Percentiles rank a stretch among this genome's conserved stretches.
Evolutionary conservation across 2,888 invertebrate species (phyloP).

Genomic region (Prenolepis imparis): DNA sequence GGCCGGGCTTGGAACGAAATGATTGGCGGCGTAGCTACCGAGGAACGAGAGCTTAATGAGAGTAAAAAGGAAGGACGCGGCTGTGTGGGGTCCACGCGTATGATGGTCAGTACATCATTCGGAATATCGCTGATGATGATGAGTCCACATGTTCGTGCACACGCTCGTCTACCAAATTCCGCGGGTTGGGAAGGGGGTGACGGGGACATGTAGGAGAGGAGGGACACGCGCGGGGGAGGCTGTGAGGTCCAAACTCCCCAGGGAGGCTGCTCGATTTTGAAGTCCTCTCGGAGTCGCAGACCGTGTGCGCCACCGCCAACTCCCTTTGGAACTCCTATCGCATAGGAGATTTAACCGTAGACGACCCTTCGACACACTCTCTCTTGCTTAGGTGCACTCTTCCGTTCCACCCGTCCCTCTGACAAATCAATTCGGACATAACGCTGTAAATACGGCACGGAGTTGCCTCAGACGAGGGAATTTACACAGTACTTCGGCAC

Average conservation of each 20-base stretch:
- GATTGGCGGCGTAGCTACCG: conserved; percentile 50
- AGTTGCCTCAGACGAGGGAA: conserved; percentile 69
- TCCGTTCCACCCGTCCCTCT: conserved; percentile 68
- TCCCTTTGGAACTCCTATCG: conserved; percentile 54
- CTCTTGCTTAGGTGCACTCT: conserved; percentile 57
- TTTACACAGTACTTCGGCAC: conserved; percentile 73
- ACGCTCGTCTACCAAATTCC: conserved; percentile 75
- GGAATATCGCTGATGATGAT: conserved; percentile 82
- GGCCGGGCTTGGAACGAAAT: conserved; percentile 53
- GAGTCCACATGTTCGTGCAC: conserved; percentile 82
- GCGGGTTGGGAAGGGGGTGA: conserved; percentile 39
- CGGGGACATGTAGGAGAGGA: conserved; percentile 34
- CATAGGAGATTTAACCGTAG: conserved; percentile 52
- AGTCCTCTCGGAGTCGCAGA: conserved; percentile 75
- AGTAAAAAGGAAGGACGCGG: conserved; percentile 65
- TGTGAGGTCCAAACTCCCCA: conserved; percentile 60
- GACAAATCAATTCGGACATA: conserved; percentile 85
- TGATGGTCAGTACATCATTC: conserved; percentile 59
- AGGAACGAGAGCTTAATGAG: conserved; percentile 59
- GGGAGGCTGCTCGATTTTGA: conserved; percentile 78
- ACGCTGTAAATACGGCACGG: conserved; percentile 82
- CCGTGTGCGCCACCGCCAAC: conserved; percentile 58
- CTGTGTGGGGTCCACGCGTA: conserved; percentile 53
- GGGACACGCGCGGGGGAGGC: conserved; percentile 32
- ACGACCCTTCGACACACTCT: conserved; percentile 55